A percentile compares a stretch with the other conserved stretches of the same genome.
These are phyloP conservation scores for Sturnira hondurensis DNA, from an alignment of 2,113 vertebrate genomes.

Conservation along the genomic window DNA sequence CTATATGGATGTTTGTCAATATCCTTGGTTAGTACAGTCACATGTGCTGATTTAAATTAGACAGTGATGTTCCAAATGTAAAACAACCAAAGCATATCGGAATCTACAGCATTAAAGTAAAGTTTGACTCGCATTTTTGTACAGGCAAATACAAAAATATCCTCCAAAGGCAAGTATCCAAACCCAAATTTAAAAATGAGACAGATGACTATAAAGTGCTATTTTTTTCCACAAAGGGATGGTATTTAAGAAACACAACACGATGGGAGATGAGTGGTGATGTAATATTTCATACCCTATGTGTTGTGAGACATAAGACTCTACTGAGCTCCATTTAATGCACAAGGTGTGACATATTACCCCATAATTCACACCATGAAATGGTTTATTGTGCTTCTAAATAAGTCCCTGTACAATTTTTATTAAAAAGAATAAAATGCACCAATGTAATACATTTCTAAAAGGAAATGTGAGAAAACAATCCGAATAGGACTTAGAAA, in stretches of 20 bases:
- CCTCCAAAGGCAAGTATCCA: neutral
- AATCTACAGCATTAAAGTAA: neutral
- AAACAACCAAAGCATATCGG: neutral
- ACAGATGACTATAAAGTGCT: slow-evolving; percentile 34
- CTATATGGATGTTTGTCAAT: neutral
- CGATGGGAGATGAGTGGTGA: slow-evolving; percentile 41
- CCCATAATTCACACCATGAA: slow-evolving; percentile 52
- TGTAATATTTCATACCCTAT: slow-evolving; percentile 46
- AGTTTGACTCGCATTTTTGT: neutral
- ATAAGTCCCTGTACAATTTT: slow-evolving; percentile 61
- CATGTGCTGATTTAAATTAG: slow-evolving; percentile 1
- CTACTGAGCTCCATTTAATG: slow-evolving; percentile 22
- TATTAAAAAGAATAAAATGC: slow-evolving; percentile 67
- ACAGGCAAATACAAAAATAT: neutral
- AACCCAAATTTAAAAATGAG: slow-evolving; percentile 22
- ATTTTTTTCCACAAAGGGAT: neutral
- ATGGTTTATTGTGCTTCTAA: slow-evolving; percentile 63
- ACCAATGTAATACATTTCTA: slow-evolving; percentile 32
- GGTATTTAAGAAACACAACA: slow-evolving; percentile 46
- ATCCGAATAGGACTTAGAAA: slow-evolving; percentile 27
- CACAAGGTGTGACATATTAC: slow-evolving; percentile 42
- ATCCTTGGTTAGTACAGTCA: neutral
- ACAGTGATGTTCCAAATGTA: neutral
- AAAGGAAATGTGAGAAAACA: slow-evolving; percentile 35
- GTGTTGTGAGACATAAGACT: slow-evolving; percentile 32